phyloP scores from a whole-genome alignment of 1,140 invertebrate species.

The Aphelenchoides fujianensis region DNA sequence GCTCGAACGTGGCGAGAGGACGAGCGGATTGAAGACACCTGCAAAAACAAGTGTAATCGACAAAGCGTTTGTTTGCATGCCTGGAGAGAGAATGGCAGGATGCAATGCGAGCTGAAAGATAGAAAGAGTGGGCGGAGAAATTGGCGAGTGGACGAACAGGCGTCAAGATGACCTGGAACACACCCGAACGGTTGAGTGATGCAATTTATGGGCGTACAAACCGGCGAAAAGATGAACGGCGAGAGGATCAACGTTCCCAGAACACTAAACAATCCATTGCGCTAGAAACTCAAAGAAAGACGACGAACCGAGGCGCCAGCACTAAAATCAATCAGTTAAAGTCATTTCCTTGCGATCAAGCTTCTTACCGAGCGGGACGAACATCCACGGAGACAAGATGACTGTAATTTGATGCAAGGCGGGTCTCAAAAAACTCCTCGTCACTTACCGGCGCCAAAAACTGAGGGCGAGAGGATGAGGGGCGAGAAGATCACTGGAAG shows the following conservation, averaged over 20 bases:
- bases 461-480: slow-evolving; percentile 43
- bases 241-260: slow-evolving; percentile 47
- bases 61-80: background rate
- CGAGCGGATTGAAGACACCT: slow-evolving; percentile 19
- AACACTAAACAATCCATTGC: slow-evolving; percentile 34
- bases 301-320: slow-evolving; percentile 33
- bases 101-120: slow-evolving; percentile 2
- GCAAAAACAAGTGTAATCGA: background rate
- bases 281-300: slow-evolving; percentile 22
- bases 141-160: slow-evolving; percentile 21
- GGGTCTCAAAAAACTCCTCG: too few relatives aligned
- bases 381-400: slow-evolving; percentile 48
- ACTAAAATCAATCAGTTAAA: slow-evolving; percentile 2
- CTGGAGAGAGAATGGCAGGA: background rate
- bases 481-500: slow-evolving; percentile 32
- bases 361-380: slow-evolving; percentile 36
- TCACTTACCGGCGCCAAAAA: slow-evolving; percentile 35
- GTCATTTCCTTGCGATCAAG: background rate
- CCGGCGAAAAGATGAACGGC: slow-evolving; percentile 46
- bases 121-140: background rate
- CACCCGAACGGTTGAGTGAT: too few relatives aligned
- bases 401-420: too few relatives aligned
- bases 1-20: slow-evolving; percentile 8
- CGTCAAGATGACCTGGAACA: slow-evolving; percentile 42
- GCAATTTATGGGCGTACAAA: too few relatives aligned